Evolutionary conservation across 2,113 vertebrate genomes (phyloP), one percentile per base, ranked within the genome.

Genomic region (Tachysurus fulvidraco): DNA sequence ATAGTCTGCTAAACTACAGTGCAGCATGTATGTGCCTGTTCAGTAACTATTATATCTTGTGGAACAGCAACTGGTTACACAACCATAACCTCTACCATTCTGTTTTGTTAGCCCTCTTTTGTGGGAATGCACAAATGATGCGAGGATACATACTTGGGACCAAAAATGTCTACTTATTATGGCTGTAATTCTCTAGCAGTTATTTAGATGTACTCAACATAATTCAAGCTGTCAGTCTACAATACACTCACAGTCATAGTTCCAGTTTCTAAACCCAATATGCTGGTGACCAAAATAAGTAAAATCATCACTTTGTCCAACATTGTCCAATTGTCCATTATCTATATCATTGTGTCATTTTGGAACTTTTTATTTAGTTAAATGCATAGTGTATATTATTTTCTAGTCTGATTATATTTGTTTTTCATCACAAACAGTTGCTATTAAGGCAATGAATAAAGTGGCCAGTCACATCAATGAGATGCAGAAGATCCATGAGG

Each of bases 391-490:
- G 17, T 0, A 3, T 30, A 28, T 54, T 54, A 25, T 54, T 16
- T 78, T 54, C 14, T 54, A 54, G 46, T 28, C 74, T 78, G 50
- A 78, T 13, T 54, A 28, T 25, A 21, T 86, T 52, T 91, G 52
- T 83, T 23, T 62, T 5, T 5, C 0, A 69, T 91, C 60, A 86
- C 81, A 85, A 91, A 3, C 86, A 99, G 98, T 99, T 95, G 98
- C 98, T 76, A 97, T 98, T 93, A 99, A 97, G 93, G 97, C 98
- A 41, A 99, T 99, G 98, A 99, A 99, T 93, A 99, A 98, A 93
- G 98, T 99, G 13, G 98, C 98, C 12, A 99, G 98, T 92, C 98
- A 99, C 90, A 99, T 99, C 85, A 99, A 99, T 7, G 98, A 99
- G 89, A 99, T 99, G 98, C 98, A 99, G 93, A 99, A 99, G 91